A percentile compares a stretch with the other conserved stretches of the same genome.
Evolutionary conservation across 2,888 invertebrate species (phyloP).

Genomic region (Hemaris fuciformis): DNA sequence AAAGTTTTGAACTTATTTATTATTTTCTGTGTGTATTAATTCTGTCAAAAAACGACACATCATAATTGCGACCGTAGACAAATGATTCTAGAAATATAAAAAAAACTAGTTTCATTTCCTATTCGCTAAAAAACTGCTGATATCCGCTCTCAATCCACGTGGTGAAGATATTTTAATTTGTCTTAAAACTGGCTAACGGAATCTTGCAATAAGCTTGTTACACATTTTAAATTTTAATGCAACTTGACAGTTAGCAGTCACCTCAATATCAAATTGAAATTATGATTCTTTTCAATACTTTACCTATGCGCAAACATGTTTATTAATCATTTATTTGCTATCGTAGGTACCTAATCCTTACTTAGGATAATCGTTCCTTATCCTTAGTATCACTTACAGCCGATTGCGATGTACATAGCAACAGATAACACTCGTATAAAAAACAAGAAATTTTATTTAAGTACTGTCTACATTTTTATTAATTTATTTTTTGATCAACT

Average conservation of each 20-base stretch:
- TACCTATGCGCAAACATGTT: neutral
- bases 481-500: too few relatives aligned
- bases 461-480: too few relatives aligned
- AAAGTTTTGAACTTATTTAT: too few relatives aligned
- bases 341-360: too few relatives aligned
- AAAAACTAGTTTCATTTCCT: conserved; percentile 15
- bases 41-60: neutral
- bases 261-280: neutral
- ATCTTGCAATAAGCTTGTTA: neutral
- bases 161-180: neutral
- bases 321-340: neutral
- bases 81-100: neutral
- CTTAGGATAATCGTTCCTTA: too few relatives aligned
- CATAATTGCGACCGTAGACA: neutral
- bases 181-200: neutral
- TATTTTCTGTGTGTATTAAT: too few relatives aligned
- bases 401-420: too few relatives aligned
- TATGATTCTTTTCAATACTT: neutral
- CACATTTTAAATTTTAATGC: neutral
- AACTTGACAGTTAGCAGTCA: conserved; percentile 10
- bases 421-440: too few relatives aligned
- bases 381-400: too few relatives aligned
- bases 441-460: too few relatives aligned
- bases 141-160: conserved; percentile 10
- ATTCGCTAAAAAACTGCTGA: conserved; percentile 11